Base-by-base conservation (phyloP, 2,888 invertebrate species). In the Ennomos quercinarius region DNA sequence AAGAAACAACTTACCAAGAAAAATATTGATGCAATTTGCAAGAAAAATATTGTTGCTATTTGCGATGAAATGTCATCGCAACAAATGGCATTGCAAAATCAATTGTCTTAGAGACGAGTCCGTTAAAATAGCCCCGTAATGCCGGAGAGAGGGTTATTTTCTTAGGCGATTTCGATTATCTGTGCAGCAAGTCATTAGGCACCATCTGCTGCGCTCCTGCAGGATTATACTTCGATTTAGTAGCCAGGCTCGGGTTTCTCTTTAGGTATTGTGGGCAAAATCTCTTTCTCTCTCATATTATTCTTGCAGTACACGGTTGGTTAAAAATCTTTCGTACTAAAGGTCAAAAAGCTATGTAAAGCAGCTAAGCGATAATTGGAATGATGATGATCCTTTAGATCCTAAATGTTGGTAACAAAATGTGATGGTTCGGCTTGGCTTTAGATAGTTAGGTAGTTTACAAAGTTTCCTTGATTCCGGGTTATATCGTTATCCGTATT, bases 181-280 rank as follows among this genome's bases (percentile, higher is more conserved):
- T 69, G 73, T 76, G 78, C 76, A 69, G 74, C 71, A 64, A 74
- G 80, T 84, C 82, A 84, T 86, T 84, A 83, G 78, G 75, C 71
- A 68, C 74, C 71, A 70, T 72, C 76, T 72, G 71, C 68, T 66
- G 72, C 65, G 69, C 70, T 67, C 64, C 72, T 66, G 65, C 67
- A 60, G 72, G 78, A 78, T 77, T 78, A 76, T 74, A 70, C 72
- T 76, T 71, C 71, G 75, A 76, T 81, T 77, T 71, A 62, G 70
- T 68, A 67, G 56, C 71, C 68, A 68, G 61, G 51, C 47, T 47
- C 47, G 47, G 51, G 66, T 66, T 66, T 60, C 50, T 55, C 11
- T 47, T 43, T 17, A 52, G 51, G 56, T 61, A 61, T 61, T 61
- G 55, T 43, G 27, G 35, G 37, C 17, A 55, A 51, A 58, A 57